These are phyloP conservation scores for Frankliniella fusca DNA, from an alignment of 2,888 invertebrate species.

Conservation along the genomic window DNA sequence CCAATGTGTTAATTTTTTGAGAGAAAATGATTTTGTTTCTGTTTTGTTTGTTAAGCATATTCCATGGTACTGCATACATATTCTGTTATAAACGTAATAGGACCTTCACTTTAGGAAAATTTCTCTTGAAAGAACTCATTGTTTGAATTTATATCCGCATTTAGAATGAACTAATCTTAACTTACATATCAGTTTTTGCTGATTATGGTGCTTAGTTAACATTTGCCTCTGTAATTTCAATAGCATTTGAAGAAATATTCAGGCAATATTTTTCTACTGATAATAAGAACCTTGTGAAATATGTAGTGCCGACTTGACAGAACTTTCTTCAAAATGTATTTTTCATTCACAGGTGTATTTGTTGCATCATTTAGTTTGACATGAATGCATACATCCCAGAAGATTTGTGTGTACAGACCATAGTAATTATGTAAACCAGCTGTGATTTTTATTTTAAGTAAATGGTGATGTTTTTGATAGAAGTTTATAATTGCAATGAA, in stretches of 20 bases:
- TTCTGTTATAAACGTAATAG: background rate
- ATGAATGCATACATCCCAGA: background rate
- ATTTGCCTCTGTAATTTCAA: background rate
- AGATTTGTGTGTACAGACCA: background rate
- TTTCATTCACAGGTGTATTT: background rate
- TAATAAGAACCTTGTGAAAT: background rate
- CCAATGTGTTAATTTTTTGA: background rate
- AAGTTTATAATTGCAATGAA: no score
- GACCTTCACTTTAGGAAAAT: background rate
- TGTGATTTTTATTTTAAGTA: background rate
- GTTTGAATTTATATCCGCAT: background rate
- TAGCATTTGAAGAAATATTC: background rate
- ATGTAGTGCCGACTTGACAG: background rate
- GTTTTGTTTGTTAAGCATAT: background rate
- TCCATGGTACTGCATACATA: background rate
- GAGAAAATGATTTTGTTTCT: background rate
- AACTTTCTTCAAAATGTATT: background rate
- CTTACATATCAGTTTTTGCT: background rate
- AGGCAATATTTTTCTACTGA: background rate
- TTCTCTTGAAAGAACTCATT: background rate
- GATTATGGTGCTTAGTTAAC: background rate
- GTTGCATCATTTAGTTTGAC: background rate
- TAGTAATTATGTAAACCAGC: background rate
- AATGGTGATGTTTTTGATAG: background rate
- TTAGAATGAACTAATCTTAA: background rate